Evolutionary conservation across 2,888 invertebrate species (phyloP), one percentile per base, ranked within the genome.

Genomic region (Argyra leucocephala): DNA sequence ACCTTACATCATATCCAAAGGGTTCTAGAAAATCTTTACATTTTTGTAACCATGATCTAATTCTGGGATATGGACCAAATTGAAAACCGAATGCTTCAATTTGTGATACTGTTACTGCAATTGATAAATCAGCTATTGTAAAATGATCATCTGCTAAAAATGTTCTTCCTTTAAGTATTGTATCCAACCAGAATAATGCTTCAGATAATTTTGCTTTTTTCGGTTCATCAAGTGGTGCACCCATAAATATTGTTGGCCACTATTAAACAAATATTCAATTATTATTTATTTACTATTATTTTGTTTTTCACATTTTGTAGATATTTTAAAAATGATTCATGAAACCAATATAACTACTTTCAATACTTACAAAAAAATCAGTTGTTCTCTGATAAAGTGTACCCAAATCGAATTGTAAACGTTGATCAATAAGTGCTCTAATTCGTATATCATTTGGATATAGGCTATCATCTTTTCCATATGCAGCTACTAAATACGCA

Each of bases 1-100:
- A 3, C 18, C 10, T 62, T 67, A 75, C 88, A 63, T 86, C 83
- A 73, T 89, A 90, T 1, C 87, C 90, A 69, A 82, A 86, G 2
- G 85, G 84, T 61, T 84, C 83, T 74, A 90, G 76, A 22, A 82
- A 82, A 22, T 83, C 83, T 77, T 87, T 88, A 69, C 85, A 85
- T 68, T 85, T 82, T 63, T 85, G 83, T 69, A 85, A 85, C 90
- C 90, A 91, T 22, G 82, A 82, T 3, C 76, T 75, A 9, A 86
- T 72, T 65, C 83, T 80, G 48, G 80, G 80, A 70, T 81, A 84
- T 62, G 82, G 79, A 3, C 76, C 74, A 57, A 85, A 72, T 66
- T 86, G 83, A 67, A 84, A 82, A n/a, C 77, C 81, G 59, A 82
- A 80, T 7, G 80, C 81, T 75, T 83, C 77, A 57, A 80, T 73